Evolutionary conservation across 2,888 invertebrate species (phyloP).

Genomic region (Cremastobaeus sp.): DNA sequence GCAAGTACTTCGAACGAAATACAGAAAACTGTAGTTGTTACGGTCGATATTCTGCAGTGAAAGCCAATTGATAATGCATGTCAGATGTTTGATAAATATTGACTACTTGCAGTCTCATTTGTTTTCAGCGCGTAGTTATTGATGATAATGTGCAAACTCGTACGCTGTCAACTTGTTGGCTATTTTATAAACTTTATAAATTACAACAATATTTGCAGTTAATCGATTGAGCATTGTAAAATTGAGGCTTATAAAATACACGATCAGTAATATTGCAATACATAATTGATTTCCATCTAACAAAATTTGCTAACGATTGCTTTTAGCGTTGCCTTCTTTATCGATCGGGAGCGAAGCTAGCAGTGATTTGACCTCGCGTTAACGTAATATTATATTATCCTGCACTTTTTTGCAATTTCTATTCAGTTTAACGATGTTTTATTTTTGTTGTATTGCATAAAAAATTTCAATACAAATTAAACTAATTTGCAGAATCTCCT

Average conservation of each 20-base stretch:
- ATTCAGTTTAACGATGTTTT: not conserved
- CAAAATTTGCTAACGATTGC: not conserved
- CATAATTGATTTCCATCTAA: not conserved
- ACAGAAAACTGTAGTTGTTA: conserved; percentile 74
- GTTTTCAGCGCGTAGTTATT: too few species aligned
- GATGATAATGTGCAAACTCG: too few species aligned
- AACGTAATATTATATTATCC: not conserved
- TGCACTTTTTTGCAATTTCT: not conserved
- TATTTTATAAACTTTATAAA: too few species aligned
- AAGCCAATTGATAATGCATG: too few species aligned
- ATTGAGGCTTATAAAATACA: not conserved
- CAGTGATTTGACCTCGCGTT: conserved; percentile 18
- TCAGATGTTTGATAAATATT: not conserved
- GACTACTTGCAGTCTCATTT: not conserved
- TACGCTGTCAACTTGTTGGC: too few species aligned
- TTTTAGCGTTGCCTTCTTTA: conserved; percentile 72
- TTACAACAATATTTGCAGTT: too few species aligned
- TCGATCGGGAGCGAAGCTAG: conserved; percentile 67
- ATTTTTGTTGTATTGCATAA: not conserved
- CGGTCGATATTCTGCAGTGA: conserved; percentile 77
- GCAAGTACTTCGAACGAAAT: conserved; percentile 69
- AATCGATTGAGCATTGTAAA: too few species aligned
- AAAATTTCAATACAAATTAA: not conserved
- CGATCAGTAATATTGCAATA: not conserved
- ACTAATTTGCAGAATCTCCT: not conserved